Percentiles rank a stretch among this genome's conserved stretches.
These are phyloP conservation scores for Trididemnum miniatum DNA, from an alignment of 23 tunicate species.

Conservation along the genomic window DNA sequence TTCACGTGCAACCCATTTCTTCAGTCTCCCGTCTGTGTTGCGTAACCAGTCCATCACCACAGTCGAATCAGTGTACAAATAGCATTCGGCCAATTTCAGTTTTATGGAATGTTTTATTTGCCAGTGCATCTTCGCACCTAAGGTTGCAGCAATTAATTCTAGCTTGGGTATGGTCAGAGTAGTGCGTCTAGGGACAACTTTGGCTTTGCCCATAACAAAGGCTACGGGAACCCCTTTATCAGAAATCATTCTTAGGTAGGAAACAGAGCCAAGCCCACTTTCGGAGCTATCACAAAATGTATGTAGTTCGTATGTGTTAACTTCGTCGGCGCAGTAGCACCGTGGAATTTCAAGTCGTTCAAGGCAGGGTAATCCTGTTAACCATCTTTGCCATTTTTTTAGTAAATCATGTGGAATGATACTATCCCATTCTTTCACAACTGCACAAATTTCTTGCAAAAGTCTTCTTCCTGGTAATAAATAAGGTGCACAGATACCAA, in stretches of 20 bases:
- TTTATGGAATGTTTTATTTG: background rate
- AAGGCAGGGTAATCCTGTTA: background rate
- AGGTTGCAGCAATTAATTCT: constrained; percentile 18
- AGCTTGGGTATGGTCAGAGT: constrained; percentile 9
- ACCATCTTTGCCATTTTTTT: constrained; percentile 11
- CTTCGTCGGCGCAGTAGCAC: constrained; percentile 1
- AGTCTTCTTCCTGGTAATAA: background rate
- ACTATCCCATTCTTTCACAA: constrained; percentile 11
- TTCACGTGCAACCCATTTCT: constrained; percentile 9
- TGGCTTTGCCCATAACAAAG: constrained; percentile 23
- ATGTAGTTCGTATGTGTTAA: constrained; percentile 12
- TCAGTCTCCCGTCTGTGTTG: background rate
- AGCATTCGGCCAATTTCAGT: background rate
- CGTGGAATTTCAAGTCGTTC: background rate
- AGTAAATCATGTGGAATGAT: background rate
- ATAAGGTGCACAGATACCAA: constrained; percentile 25
- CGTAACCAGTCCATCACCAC: background rate
- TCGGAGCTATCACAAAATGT: constrained; percentile 14
- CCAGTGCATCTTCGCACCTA: constrained; percentile 22
- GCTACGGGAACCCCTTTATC: background rate
- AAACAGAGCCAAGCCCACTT: constrained; percentile 11
- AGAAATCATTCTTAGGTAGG: constrained; percentile 15
- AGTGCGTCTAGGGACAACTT: constrained; percentile 9
- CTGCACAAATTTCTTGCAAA: background rate
- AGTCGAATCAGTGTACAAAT: constrained; percentile 17